Evolutionary conservation across 2,113 vertebrate species (phyloP).

Genomic region (Apeltes quadracus): DNA sequence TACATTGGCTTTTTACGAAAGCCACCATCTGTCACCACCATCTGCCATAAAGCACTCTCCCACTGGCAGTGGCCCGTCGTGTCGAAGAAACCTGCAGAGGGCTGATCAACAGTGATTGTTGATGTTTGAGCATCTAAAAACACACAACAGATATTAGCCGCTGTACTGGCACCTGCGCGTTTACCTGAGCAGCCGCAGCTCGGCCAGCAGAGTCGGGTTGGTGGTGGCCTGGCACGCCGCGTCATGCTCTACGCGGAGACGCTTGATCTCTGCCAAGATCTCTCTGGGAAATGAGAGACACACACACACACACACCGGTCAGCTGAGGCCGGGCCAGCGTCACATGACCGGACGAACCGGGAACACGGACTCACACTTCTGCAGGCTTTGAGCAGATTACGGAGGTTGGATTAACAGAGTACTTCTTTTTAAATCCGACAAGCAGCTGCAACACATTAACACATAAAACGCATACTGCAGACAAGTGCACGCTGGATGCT

Average conservation of each 20-base stretch:
- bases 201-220: slow-evolving; percentile 92
- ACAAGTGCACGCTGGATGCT: background rate
- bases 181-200: slow-evolving; percentile 91
- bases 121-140: background rate
- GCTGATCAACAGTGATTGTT: background rate
- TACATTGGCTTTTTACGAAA: slow-evolving; percentile 35
- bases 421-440: background rate
- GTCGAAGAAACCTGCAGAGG: background rate
- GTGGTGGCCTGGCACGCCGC: slow-evolving; percentile 91
- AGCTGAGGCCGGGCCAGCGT: slow-evolving; percentile 18
- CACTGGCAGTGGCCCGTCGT: background rate
- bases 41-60: slow-evolving; percentile 59
- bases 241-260: slow-evolving; percentile 89
- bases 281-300: slow-evolving; percentile 81
- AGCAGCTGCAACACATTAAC: background rate
- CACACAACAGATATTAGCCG: background rate
- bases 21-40: slow-evolving; percentile 66
- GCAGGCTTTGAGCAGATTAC: background rate
- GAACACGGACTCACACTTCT: background rate
- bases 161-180: slow-evolving; percentile 2
- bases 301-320: no score
- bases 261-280: slow-evolving; percentile 94
- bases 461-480: background rate
- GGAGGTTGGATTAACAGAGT: slow-evolving; percentile 3
- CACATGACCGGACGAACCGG: slow-evolving; percentile 29